phyloP scores from a whole-genome alignment of 2,797 vertebrate species.

The Poecilia gillii region DNA sequence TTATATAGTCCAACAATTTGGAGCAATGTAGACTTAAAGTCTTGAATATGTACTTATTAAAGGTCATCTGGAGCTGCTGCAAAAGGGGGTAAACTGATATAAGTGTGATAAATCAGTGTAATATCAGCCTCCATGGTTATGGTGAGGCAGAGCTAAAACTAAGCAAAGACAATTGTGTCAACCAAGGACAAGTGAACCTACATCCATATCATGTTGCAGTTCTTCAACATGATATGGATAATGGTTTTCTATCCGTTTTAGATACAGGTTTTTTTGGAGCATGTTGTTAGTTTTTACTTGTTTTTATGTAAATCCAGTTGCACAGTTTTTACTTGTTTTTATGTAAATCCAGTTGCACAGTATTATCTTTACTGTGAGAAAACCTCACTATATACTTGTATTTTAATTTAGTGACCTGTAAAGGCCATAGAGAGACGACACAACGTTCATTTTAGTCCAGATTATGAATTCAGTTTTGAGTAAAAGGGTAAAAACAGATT shows the following conservation, averaged over 20 bases:
- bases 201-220: neutral
- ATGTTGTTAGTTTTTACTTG: too few relatives aligned
- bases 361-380: neutral
- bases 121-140: neutral
- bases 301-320: too few relatives aligned
- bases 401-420: neutral
- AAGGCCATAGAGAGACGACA: neutral
- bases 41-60: neutral
- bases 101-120: neutral
- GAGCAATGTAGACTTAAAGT: neutral
- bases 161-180: neutral
- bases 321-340: too few relatives aligned
- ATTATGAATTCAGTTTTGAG: neutral
- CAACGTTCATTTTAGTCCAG: neutral
- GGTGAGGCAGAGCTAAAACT: neutral
- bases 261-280: neutral
- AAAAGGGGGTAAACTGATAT: neutral
- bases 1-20: neutral
- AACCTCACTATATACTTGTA: neutral
- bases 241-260: neutral
- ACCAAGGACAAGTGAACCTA: neutral
- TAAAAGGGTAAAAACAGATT: neutral
- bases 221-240: neutral
- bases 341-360: too few relatives aligned
- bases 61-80: neutral